These are phyloP conservation scores for Ameiurus melas DNA, from an alignment of 2,113 vertebrate genomes.

Conservation along the genomic window DNA sequence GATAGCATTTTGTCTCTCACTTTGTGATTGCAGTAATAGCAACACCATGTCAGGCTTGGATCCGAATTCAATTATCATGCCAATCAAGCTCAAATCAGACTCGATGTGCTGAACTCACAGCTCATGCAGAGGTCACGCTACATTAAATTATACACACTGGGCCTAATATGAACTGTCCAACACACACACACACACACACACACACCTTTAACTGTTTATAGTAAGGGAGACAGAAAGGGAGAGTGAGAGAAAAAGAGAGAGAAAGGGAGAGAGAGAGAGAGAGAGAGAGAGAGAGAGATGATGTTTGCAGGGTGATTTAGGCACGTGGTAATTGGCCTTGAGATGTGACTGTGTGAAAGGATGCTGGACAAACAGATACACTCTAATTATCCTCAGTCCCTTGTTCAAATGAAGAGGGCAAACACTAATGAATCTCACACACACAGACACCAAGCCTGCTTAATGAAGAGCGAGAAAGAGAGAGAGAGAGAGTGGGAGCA, in stretches of 20 bases:
- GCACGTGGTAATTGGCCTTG: constrained; percentile 68
- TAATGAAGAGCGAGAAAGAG: constrained; percentile 72
- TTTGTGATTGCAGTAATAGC: no score
- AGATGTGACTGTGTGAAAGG: constrained; percentile 68
- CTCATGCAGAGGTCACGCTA: background rate
- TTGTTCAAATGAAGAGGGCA: constrained; percentile 73
- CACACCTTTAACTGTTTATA: constrained; percentile 4
- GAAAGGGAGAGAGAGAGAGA: background rate
- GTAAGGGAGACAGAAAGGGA: background rate
- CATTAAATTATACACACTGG: constrained; percentile 10
- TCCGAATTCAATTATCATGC: constrained; percentile 17
- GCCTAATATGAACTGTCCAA: background rate
- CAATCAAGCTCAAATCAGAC: background rate
- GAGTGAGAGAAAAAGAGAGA: background rate
- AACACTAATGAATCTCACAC: constrained; percentile 76
- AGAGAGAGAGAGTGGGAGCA: constrained; percentile 46
- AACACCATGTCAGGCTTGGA: background rate
- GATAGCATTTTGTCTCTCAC: background rate
- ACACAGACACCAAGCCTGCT: constrained; percentile 59
- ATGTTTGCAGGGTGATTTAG: constrained; percentile 17
- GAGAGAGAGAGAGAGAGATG: background rate
- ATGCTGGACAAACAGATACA: constrained; percentile 72
- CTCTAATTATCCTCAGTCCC: constrained; percentile 74
- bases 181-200: background rate
- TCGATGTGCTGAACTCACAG: background rate